Percentiles rank a stretch among this genome's conserved stretches.
These are phyloP conservation scores for Trileptium ribeirensis DNA, from an alignment of 2,888 invertebrate species.

Conservation along the genomic window DNA sequence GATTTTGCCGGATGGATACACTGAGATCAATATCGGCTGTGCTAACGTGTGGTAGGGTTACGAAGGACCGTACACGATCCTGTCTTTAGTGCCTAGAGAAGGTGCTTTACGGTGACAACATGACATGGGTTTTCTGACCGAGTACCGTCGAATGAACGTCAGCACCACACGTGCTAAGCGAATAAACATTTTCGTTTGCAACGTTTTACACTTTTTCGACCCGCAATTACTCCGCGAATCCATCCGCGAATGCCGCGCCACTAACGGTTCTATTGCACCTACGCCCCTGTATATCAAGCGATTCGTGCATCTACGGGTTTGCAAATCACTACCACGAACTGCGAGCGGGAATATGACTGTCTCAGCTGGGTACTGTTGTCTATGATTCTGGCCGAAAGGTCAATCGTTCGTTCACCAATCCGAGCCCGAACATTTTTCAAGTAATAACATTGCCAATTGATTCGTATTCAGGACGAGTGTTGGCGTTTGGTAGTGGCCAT, in stretches of 20 bases:
- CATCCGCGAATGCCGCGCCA: not conserved
- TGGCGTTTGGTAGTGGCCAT: too few relatives aligned
- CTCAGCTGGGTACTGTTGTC: too few relatives aligned
- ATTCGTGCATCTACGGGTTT: not conserved
- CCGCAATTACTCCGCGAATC: not conserved
- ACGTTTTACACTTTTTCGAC: not conserved
- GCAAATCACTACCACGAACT: too few relatives aligned
- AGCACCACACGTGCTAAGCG: not conserved
- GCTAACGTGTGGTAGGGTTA: not conserved
- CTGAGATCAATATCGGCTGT: not conserved
- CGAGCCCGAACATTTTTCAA: too few relatives aligned
- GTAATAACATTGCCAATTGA: too few relatives aligned
- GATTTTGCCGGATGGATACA: not conserved
- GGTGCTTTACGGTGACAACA: not conserved
- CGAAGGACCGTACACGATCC: not conserved
- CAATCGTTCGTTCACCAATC: too few relatives aligned
- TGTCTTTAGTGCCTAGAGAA: not conserved
- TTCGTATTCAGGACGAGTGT: too few relatives aligned
- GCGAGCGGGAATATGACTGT: too few relatives aligned
- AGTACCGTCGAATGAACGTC: not conserved
- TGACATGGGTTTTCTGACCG: not conserved
- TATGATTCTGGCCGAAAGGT: too few relatives aligned
- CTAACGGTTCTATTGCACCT: not conserved
- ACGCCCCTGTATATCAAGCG: not conserved
- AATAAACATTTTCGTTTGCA: not conserved